These are phyloP conservation scores for Mus musculus DNA, from an alignment of 2,113 vertebrate species.

Conservation along the genomic window GRCm39 chr4:136169001-136169500, in stretches of 20 bases:
- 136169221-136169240: conserved; percentile 21
- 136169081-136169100: not conserved
- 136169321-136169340: conserved; percentile 26
- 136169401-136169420: conserved; percentile 21
- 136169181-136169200: conserved; percentile 26
- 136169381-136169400: conserved; percentile 13
- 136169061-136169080: conserved; percentile 6
- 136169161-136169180: conserved; percentile 50
- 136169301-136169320: conserved; percentile 5
- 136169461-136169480: not conserved
- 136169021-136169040: conserved; percentile 11
- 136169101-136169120: conserved; percentile 18
- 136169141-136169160: conserved; percentile 73
- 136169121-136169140: conserved; percentile 55
- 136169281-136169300: conserved; percentile 22
- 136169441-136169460: not conserved
- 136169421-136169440: not conserved
- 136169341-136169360: conserved; percentile 10
- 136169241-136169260: not conserved
- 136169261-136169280: conserved; percentile 1
- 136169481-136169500: not conserved
- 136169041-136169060: conserved; percentile 39
- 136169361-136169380: not conserved
- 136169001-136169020: not conserved
- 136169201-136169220: not conserved